Evolutionary conservation across 1,140 invertebrate species (phyloP), one percentile per base, ranked within the genome.

Genomic region (Aphelinus certus): DNA sequence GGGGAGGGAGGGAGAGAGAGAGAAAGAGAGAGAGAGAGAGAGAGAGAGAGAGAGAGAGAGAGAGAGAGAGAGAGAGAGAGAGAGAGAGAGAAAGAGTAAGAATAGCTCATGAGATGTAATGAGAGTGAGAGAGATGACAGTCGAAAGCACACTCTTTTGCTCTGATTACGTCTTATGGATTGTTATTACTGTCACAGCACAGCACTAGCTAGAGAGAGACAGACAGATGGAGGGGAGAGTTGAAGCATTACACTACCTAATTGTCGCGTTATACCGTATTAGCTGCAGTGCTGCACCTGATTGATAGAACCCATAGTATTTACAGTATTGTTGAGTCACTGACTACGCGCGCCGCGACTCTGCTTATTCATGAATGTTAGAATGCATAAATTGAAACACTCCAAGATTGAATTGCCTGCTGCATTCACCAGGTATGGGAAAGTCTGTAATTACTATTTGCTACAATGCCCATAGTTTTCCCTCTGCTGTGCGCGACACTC

Each of bases 381-480:
- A 83, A 86, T 86, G 85, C 83, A 84, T 81, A 86, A 85, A 81
- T 83, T 85, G 79, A 84, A 83, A 75, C 78, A 85, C 76, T 83
- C 84, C 80, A 86, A 85, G 83, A 83, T 86, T 72, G 85, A 85
- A 81, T 85, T 86, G 66, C 84, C 85, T 79, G 81, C 82, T 79
- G 81, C 81, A 77, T 80, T 86, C 79, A 84, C 85, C 82, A 86
- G 85, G 84, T 85, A 86, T 83, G 83, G 77, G 76, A 78, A 84
- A 81, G 78, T 72, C 79, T 83, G 79, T 26, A 26, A 81, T 77
- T 79, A 79, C 77, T 74, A 83, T 66, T 71, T 84, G 81, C 77
- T 74, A 26, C 26, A 26, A 26, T 26, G 26, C 26, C 26, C 26
- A 26, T 26, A 26, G 26, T 26, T 26, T 26, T 26, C 26, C 26